These are phyloP conservation scores for Embiotoca jacksoni DNA, from an alignment of 2,113 vertebrate genomes.

Conservation along the genomic window DNA sequence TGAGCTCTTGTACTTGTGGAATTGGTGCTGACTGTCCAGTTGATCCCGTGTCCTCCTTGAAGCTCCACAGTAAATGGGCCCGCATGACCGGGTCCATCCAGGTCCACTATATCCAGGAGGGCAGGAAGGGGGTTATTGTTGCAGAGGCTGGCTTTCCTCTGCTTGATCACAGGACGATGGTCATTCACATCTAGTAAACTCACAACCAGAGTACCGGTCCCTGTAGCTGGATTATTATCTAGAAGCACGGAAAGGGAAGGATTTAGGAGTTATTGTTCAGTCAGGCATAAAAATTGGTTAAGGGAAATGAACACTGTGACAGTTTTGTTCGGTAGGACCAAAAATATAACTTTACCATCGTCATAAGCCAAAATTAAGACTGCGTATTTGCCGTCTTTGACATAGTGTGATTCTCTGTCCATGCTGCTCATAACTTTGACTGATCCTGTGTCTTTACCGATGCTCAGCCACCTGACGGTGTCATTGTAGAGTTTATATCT, in stretches of 20 bases:
- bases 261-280: background rate
- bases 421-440: constrained; percentile 78
- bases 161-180: constrained; percentile 64
- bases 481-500: constrained; percentile 88
- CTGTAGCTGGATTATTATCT: constrained; percentile 75
- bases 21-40: constrained; percentile 67
- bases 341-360: constrained; percentile 77
- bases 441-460: constrained; percentile 80
- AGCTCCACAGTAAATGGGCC: constrained; percentile 66
- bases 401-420: constrained; percentile 84
- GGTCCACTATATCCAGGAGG: constrained; percentile 62
- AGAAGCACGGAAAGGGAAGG: background rate
- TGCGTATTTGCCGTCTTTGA: constrained; percentile 86
- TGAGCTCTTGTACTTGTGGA: constrained; percentile 43
- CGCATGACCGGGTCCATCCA: constrained; percentile 60
- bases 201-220: constrained; percentile 80
- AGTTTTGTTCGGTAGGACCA: background rate
- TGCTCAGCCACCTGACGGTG: constrained; percentile 83
- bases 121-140: constrained; percentile 52
- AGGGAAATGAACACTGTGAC: background rate
- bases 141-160: constrained; percentile 57
- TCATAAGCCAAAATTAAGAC: constrained; percentile 87
- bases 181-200: constrained; percentile 78
- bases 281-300: no score
- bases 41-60: constrained; percentile 39